phyloP scores from a whole-genome alignment of 2,888 invertebrate genomes.

The Pachydiplax longipennis region DNA sequence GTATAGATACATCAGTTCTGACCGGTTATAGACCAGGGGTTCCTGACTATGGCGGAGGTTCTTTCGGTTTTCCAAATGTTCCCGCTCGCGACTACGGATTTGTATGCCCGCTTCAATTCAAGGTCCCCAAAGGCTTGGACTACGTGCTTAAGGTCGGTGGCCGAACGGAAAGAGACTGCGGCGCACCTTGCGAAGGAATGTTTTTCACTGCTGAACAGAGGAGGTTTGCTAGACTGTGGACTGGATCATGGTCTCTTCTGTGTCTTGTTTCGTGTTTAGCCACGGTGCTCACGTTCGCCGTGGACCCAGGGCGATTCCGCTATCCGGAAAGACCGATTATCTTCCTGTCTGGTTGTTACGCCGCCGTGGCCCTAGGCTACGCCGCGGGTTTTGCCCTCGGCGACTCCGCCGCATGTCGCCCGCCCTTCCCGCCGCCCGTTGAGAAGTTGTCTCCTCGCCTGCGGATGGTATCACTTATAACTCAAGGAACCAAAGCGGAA shows the following conservation, averaged over 20 bases:
- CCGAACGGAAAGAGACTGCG: conserved; percentile 77
- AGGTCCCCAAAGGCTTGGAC: conserved; percentile 78
- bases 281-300: conserved; percentile 89
- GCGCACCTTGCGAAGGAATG: conserved; percentile 91
- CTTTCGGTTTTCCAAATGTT: conserved; percentile 47
- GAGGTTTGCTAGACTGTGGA: conserved; percentile 87
- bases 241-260: conserved; percentile 90
- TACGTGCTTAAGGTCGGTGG: conserved; percentile 85
- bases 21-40: conserved; percentile 2
- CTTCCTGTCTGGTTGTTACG: conserved; percentile 93
- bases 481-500: conserved; percentile 85
- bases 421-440: conserved; percentile 77
- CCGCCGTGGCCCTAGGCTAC: conserved; percentile 93
- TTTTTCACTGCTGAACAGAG: conserved; percentile 86
- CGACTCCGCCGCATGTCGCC: conserved; percentile 83
- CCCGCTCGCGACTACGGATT: conserved; percentile 75
- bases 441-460: conserved; percentile 68
- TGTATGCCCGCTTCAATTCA: conserved; percentile 86
- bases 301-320: conserved; percentile 93
- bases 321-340: conserved; percentile 98
- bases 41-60: conserved; percentile 46
- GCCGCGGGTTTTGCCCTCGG: conserved; percentile 85
- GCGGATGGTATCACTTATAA: conserved; percentile 82
- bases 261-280: conserved; percentile 92
- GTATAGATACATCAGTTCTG: background rate